A percentile compares a stretch with the other conserved stretches of the same genome.
These are phyloP conservation scores for Hirundichthys speculiger DNA, from an alignment of 2,113 vertebrate genomes.

Conservation along the genomic window DNA sequence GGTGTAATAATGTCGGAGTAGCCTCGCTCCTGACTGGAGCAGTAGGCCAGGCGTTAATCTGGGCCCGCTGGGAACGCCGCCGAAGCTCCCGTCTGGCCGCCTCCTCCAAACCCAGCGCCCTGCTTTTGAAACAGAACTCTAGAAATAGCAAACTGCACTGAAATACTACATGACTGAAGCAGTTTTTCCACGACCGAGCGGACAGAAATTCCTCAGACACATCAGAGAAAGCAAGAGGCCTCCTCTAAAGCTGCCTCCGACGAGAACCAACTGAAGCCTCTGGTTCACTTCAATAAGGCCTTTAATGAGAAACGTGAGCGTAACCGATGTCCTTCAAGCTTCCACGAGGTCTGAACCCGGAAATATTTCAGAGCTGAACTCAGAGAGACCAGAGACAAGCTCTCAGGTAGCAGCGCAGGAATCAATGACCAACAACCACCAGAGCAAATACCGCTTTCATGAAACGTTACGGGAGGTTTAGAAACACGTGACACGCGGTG, in stretches of 20 bases:
- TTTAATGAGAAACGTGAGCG: too few relatives aligned
- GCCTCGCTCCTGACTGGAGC: too few relatives aligned
- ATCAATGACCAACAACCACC: slow-evolving; percentile 16
- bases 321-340: not conserved
- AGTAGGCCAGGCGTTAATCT: too few relatives aligned
- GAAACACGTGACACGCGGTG: not conserved
- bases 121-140: slow-evolving; percentile 13
- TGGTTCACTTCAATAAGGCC: too few relatives aligned
- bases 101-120: not conserved
- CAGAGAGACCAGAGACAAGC: slow-evolving; percentile 2
- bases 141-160: slow-evolving; percentile 39
- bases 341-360: not conserved
- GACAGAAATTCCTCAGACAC: slow-evolving; percentile 53
- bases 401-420: slow-evolving; percentile 5
- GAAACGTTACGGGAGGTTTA: not conserved
- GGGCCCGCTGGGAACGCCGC: too few relatives aligned
- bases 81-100: too few relatives aligned
- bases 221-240: slow-evolving; percentile 30
- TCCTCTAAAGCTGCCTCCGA: not conserved
- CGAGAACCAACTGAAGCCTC: not conserved
- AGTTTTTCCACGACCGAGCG: not conserved
- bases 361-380: not conserved
- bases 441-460: not conserved
- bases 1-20: too few relatives aligned
- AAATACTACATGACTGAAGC: slow-evolving; percentile 47